Evolutionary conservation across 2,888 invertebrate genomes (phyloP), one percentile per base, ranked within the genome.

Genomic region (Diaphora mendica): DNA sequence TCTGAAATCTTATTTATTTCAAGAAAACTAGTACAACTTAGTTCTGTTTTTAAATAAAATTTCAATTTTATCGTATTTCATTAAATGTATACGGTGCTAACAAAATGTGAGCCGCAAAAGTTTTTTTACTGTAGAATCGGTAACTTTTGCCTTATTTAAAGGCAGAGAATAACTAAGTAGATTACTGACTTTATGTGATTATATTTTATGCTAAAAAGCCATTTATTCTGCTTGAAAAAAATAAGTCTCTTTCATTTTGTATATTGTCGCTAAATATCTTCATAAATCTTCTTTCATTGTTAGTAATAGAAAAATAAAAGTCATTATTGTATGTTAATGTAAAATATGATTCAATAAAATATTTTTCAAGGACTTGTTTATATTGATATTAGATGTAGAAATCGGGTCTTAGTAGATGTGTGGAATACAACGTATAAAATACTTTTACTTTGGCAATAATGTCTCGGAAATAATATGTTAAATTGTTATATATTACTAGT

Each of bases 71-170:
- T 59, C n/a, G n/a, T 3, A 59, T 59, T 44, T 26, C 17, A 26
- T 30, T 26, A 66, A 66, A 30, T 9, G 17, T 17, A 70, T 20
- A 20, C 59, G 59, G 30, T 77, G 74, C 71, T 67, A 59, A 70
- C 67, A 59, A 13, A 81, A 75, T 71, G 79, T 76, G 79, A 81
- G 80, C 78, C 72, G 71, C 79, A 78, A 80, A 84, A 81, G 72
- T 85, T 84, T 75, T 83, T 86, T 82, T 80, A 82, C 82, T 77
- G 83, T 79, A 55, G 69, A n/a, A 74, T 73, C 77, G 74, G 80
- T 78, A 75, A 64, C 73, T 80, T 78, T 71, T 76, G 74, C 72
- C 82, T 82, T 87, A 79, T 78, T 78, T 79, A 74, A 62, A 64
- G 78, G 68, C 48, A 26, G 77, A 77, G 77, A 75, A 83, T 80